phyloP scores from a whole-genome alignment of 2,797 vertebrate species.

The Prionace glauca region DNA sequence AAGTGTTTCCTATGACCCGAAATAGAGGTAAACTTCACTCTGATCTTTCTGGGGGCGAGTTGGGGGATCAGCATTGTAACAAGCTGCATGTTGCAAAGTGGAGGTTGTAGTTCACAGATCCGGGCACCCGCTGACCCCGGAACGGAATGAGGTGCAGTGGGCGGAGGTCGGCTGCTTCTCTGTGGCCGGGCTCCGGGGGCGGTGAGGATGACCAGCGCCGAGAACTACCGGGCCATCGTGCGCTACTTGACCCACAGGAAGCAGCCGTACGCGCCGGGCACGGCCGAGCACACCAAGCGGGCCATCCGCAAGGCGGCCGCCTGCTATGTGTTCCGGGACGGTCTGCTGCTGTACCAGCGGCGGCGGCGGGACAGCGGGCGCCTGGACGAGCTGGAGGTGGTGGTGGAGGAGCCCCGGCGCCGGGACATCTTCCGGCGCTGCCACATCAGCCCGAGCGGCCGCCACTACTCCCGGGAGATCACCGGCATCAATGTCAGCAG shows the following conservation, averaged over 20 bases:
- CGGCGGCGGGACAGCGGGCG: constrained; percentile 6
- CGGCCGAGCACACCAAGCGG: constrained; percentile 10
- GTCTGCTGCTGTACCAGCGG: constrained; percentile 2
- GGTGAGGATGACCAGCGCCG: background rate
- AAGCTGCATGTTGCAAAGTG: background rate
- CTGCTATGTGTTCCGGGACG: constrained; percentile 1
- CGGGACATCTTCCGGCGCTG: background rate
- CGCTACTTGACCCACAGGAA: background rate
- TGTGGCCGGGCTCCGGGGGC: background rate
- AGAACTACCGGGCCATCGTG: constrained; percentile 24
- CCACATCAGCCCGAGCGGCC: constrained; percentile 3
- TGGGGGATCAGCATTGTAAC: too few relatives aligned
- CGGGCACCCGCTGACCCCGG: background rate
- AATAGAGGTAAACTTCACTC: background rate
- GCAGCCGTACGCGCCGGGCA: constrained; percentile 1
- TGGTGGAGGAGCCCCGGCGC: background rate
- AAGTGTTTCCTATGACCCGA: background rate
- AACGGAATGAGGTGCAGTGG: background rate
- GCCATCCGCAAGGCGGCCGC: constrained; percentile 26
- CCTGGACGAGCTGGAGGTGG: constrained; percentile 28
- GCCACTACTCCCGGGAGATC: background rate
- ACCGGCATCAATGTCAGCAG: background rate
- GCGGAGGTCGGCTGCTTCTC: background rate
- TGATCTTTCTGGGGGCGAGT: too few relatives aligned
- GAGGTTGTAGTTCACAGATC: background rate